Base-by-base conservation (phyloP, 2,888 invertebrate genomes). In the Suillia variegata region DNA sequence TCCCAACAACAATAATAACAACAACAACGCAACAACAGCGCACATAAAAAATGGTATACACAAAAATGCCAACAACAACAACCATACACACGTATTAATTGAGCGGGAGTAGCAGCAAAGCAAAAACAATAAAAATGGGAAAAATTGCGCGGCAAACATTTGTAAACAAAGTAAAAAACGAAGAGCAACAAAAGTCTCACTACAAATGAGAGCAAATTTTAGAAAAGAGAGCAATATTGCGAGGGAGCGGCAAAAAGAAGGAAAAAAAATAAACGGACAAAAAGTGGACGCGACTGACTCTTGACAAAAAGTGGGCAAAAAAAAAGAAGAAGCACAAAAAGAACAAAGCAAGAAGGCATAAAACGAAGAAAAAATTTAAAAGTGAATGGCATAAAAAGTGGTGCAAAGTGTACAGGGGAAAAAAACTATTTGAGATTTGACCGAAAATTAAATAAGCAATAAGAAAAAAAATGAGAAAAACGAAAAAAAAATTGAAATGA, bases 11-110 rank as follows among this genome's bases (percentile, higher is more conserved):
- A n/a, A n/a, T n/a, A n/a, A n/a, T n/a, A n/a, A n/a, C n/a, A n/a
- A n/a, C 31, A 45, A 67, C 58, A 61, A 63, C 60, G 63, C 56
- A 61, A 64, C 24, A 47, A 18, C 21, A 45, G 15, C 51, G n/a
- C 59, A 67, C 59, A 67, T 75, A 72, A 71, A 78, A 78, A 76
- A 76, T 76, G 63, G 73, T 78, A 77, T 78, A 78, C 77, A 77
- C 66, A 78, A 78, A 75, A 74, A 73, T 75, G 75, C 12, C n/a
- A 53, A 42, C 1, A 33, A 33, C 31, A 33, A 54, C 15, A 45
- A 45, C 24, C 13, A 5, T 47, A 38, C 51, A 54, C 31, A 55
- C 48, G 42, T 60, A 69, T 62, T 54, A 62, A 66, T 66, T 54
- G 62, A 72, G 69, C 60, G 64, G 63, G 69, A 60, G 64, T 18